Conservation (phyloP, 2,113 vertebrate genomes). For the Gracilinanus agilis region DNA sequence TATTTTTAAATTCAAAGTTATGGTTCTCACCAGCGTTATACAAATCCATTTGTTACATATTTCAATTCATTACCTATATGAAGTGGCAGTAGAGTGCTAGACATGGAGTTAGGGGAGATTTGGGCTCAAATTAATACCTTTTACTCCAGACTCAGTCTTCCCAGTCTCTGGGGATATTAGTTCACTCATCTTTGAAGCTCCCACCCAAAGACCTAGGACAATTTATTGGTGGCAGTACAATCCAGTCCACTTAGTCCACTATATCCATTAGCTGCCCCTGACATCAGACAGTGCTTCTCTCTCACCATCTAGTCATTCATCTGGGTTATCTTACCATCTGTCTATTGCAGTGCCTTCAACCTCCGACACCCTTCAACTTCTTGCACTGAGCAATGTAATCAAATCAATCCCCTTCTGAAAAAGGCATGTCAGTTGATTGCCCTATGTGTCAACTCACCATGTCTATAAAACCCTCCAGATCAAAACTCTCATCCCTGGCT, state of each 20-base stretch:
- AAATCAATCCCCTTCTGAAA: neutral
- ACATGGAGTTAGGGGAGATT: neutral
- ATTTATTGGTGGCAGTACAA: neutral
- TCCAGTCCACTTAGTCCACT: neutral
- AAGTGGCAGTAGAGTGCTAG: neutral
- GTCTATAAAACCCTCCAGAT: neutral
- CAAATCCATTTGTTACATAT: neutral
- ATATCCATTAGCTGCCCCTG: neutral
- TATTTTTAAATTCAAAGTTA: neutral
- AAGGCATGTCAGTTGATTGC: neutral
- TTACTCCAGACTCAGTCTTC: neutral
- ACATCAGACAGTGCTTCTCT: neutral
- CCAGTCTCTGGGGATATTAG: neutral
- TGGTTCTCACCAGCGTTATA: neutral
- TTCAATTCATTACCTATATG: neutral
- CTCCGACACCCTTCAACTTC: neutral
- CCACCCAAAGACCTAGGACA: neutral
- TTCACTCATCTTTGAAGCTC: neutral
- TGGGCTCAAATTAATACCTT: neutral
- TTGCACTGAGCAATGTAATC: neutral
- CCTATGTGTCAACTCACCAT: neutral
- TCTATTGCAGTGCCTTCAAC: neutral
- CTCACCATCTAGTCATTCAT: neutral
- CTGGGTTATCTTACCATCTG: neutral
- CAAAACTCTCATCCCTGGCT: neutral